These are phyloP conservation scores for Lydus trimaculatus DNA, from an alignment of 2,888 invertebrate species.

Conservation along the genomic window DNA sequence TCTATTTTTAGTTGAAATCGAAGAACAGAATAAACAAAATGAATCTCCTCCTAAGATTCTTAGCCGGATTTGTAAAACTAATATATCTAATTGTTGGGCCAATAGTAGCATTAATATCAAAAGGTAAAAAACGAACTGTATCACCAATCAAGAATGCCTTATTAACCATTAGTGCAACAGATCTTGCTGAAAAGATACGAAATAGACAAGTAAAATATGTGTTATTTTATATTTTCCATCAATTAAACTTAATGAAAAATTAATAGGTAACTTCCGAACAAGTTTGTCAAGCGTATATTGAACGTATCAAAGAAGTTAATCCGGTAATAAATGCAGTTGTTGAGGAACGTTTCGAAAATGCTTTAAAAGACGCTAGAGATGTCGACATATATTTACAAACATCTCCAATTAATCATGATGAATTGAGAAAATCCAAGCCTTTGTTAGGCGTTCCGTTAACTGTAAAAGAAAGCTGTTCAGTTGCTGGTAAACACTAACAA, in stretches of 20 bases:
- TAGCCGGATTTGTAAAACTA: conserved; percentile 22
- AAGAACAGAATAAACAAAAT: conserved; percentile 18
- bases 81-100: conserved; percentile 30
- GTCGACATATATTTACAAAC: conserved; percentile 65
- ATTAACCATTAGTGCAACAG: conserved; percentile 74
- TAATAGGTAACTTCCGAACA: conserved; percentile 74
- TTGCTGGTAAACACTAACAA: conserved; percentile 67
- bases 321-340: conserved; percentile 80
- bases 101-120: conserved; percentile 28
- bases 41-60: conserved; percentile 31
- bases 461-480: conserved; percentile 79
- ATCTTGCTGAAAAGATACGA: conserved; percentile 75
- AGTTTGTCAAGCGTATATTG: conserved; percentile 75
- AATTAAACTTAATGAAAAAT: conserved; percentile 4
- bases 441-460: conserved; percentile 84
- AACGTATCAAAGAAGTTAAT: conserved; percentile 81
- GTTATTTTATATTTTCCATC: conserved; percentile 3
- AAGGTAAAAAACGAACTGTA: conserved; percentile 60
- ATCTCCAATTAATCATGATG: conserved; percentile 37
- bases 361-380: conserved; percentile 74
- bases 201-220: conserved; percentile 67
- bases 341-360: conserved; percentile 77
- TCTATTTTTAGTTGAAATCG: neutral
- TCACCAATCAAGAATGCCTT: conserved; percentile 73
- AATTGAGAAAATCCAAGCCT: conserved; percentile 64